A percentile compares a stretch with the other conserved stretches of the same genome.
Evolutionary conservation across 2,113 vertebrate species (phyloP).

Genomic region (Eudorcas thomsonii): DNA sequence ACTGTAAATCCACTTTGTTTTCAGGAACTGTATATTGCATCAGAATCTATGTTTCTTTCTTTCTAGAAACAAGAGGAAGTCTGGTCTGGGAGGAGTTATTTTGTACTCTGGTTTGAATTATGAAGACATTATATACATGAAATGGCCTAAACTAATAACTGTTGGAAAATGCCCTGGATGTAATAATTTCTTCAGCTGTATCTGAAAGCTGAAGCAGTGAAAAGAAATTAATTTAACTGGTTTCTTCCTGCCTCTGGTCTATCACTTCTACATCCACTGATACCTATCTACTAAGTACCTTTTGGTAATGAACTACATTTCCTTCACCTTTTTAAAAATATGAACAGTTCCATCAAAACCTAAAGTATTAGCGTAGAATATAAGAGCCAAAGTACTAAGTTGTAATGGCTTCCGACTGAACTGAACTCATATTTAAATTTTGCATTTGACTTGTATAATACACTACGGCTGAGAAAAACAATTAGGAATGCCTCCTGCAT

Average conservation of each 20-base stretch:
- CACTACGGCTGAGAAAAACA: neutral
- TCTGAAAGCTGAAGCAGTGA: neutral
- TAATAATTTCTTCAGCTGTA: neutral
- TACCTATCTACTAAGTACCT: neutral
- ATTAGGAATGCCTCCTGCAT: constrained; percentile 38
- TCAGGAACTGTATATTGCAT: neutral
- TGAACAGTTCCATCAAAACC: neutral
- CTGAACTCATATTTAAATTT: constrained; percentile 34
- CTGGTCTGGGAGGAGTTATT: neutral
- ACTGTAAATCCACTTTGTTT: neutral
- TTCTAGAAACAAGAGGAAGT: constrained; percentile 1
- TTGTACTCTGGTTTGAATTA: constrained; percentile 18
- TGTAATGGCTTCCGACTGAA: neutral
- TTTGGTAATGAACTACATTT: neutral
- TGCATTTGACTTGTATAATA: constrained; percentile 28
- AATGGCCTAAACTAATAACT: neutral
- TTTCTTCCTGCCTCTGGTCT: constrained; percentile 3
- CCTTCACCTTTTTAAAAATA: neutral
- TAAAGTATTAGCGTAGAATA: constrained; percentile 22
- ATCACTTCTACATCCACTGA: neutral
- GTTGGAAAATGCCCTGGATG: neutral
- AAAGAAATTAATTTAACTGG: neutral
- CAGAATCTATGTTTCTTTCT: neutral
- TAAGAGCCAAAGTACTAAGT: neutral
- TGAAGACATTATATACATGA: neutral